Conservation (phyloP, 2,797 vertebrate genomes). For the Sphenopsis melanotis region DNA sequence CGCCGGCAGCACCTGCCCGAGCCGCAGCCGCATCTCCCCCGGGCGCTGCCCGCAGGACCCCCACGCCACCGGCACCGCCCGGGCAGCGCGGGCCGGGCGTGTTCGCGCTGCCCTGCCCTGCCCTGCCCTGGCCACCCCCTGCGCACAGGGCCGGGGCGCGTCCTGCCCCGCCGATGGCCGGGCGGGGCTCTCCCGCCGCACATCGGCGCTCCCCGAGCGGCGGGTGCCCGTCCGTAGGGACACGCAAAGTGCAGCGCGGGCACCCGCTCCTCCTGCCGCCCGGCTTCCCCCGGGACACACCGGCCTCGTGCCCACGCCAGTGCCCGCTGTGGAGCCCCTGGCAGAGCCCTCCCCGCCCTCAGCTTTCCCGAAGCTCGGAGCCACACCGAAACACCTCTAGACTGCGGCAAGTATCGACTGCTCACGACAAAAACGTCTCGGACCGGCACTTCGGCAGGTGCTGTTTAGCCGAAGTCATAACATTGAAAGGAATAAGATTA, state of each 20-base stretch:
- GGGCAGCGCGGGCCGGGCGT: not conserved
- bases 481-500: not conserved
- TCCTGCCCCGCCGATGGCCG: not conserved
- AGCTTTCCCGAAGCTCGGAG: not conserved
- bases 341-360: not conserved
- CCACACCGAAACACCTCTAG: too few relatives aligned
- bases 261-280: not conserved
- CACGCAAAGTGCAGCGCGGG: too few relatives aligned
- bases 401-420: accelerated
- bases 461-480: accelerated
- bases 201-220: too few relatives aligned
- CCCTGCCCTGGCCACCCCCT: not conserved
- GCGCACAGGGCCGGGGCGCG: not conserved
- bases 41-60: not conserved
- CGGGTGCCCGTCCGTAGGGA: not conserved
- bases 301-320: accelerated
- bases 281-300: accelerated
- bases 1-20: not conserved
- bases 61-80: not conserved
- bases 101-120: not conserved
- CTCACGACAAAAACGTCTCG: accelerated
- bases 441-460: not conserved
- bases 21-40: constrained; percentile 55
- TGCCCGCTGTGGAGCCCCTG: not conserved
- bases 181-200: not conserved